Evolutionary conservation across 2,113 vertebrate genomes (phyloP).

Genomic region (Danionella cerebrum): DNA sequence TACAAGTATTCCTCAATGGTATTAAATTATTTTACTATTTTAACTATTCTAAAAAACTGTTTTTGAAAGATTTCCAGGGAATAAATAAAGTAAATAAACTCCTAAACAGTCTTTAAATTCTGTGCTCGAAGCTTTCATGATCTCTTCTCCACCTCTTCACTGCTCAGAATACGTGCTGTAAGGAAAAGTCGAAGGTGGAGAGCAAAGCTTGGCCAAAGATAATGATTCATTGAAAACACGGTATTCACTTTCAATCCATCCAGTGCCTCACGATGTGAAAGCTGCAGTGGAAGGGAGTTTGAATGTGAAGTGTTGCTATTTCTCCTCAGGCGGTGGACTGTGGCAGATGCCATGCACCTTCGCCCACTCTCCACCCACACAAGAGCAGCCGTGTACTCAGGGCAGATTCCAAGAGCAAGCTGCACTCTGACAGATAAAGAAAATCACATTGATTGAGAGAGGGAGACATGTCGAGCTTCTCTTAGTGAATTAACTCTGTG

Average conservation of each 20-base stretch:
- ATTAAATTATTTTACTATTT: no score
- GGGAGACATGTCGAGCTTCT: slow-evolving; percentile 59
- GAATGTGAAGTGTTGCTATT: slow-evolving; percentile 67
- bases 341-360: slow-evolving; percentile 72
- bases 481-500: slow-evolving; percentile 29
- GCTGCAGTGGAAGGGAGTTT: slow-evolving; percentile 64
- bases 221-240: slow-evolving; percentile 66
- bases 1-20: no score
- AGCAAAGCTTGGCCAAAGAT: slow-evolving; percentile 58
- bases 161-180: slow-evolving; percentile 48
- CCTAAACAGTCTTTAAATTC: neutral
- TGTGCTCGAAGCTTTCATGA: slow-evolving; percentile 13
- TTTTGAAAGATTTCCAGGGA: no score
- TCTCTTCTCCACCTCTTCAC: slow-evolving; percentile 47
- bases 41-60: no score
- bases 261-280: slow-evolving; percentile 53
- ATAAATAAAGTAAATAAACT: neutral
- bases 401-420: slow-evolving; percentile 69
- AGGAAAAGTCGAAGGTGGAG: slow-evolving; percentile 56
- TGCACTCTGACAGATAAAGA: slow-evolving; percentile 74
- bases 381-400: slow-evolving; percentile 63
- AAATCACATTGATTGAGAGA: slow-evolving; percentile 69
- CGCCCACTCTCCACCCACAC: slow-evolving; percentile 73
- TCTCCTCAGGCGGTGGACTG: slow-evolving; percentile 70
- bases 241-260: slow-evolving; percentile 41